These are phyloP conservation scores for Centrocercus urophasianus DNA, from an alignment of 2,113 vertebrate species.

Conservation along the genomic window DNA sequence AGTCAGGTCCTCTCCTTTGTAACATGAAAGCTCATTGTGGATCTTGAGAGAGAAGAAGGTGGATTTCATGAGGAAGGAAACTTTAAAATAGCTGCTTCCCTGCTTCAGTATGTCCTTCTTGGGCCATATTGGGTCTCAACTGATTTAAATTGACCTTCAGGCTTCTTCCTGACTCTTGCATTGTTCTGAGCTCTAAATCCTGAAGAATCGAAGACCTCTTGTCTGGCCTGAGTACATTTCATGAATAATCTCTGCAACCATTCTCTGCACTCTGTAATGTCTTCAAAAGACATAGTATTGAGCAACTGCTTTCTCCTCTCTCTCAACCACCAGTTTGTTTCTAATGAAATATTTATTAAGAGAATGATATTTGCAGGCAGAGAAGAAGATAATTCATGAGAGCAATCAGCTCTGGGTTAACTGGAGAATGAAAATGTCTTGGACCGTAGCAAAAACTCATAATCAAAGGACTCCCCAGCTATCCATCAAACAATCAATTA, in stretches of 20 bases:
- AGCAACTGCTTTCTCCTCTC: background rate
- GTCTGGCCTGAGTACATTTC: background rate
- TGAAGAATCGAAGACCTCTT: background rate
- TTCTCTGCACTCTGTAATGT: background rate
- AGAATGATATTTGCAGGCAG: slow-evolving; percentile 40
- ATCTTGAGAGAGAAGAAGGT: background rate
- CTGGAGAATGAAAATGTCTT: slow-evolving; percentile 33
- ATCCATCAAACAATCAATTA: slow-evolving; percentile 61
- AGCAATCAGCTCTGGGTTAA: slow-evolving; percentile 40
- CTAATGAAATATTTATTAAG: slow-evolving; percentile 66
- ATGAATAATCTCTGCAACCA: background rate
- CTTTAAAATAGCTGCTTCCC: background rate
- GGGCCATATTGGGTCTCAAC: background rate
- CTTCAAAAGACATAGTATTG: background rate
- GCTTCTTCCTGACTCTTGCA: background rate
- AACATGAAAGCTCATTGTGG: background rate
- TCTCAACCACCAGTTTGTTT: slow-evolving; percentile 5
- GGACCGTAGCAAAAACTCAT: slow-evolving; percentile 63
- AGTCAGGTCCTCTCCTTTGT: rapidly evolving
- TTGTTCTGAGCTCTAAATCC: background rate
- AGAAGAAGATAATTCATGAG: slow-evolving; percentile 60
- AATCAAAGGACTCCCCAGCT: slow-evolving; percentile 44
- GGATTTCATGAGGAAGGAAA: background rate
- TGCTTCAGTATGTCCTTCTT: background rate
- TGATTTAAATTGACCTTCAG: slow-evolving; percentile 5